These are phyloP conservation scores for Ophiothrix spiculata DNA, from an alignment of 35 echinoderm and acorn worm genomes.

Conservation along the genomic window DNA sequence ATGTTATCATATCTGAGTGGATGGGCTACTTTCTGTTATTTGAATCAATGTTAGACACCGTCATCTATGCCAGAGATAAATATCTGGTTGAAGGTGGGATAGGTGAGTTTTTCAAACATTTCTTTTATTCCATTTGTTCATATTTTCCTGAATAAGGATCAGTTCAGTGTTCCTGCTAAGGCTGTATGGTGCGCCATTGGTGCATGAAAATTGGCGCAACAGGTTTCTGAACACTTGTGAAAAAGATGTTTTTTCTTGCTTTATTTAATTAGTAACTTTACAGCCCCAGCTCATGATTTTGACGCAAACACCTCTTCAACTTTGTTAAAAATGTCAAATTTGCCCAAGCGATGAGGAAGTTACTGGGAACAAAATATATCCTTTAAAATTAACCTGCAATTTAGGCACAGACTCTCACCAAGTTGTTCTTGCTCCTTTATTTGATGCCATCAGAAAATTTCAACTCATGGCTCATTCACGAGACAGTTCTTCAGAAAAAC, in stretches of 20 bases:
- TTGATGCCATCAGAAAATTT: not conserved
- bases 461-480: not conserved
- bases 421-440: not conserved
- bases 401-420: not conserved
- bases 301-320: no score
- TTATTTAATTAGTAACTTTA: no score
- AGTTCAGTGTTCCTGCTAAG: no score
- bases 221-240: no score
- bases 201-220: no score
- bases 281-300: no score
- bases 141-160: no score
- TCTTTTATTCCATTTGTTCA: no score
- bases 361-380: not conserved
- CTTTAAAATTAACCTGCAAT: no score
- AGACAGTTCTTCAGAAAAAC: not conserved
- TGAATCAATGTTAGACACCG: conserved; percentile 99
- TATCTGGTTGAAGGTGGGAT: conserved; percentile 72
- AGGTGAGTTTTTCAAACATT: conserved; percentile 62
- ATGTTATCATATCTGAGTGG: conserved; percentile 98
- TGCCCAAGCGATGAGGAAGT: no score
- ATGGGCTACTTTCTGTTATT: conserved; percentile 98
- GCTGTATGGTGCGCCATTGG: no score
- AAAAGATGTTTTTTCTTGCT: no score
- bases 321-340: conserved; percentile 91
- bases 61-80: conserved; percentile 89